Base-by-base conservation (phyloP, 1,140 invertebrate genomes). In the Glomeris maerens region DNA sequence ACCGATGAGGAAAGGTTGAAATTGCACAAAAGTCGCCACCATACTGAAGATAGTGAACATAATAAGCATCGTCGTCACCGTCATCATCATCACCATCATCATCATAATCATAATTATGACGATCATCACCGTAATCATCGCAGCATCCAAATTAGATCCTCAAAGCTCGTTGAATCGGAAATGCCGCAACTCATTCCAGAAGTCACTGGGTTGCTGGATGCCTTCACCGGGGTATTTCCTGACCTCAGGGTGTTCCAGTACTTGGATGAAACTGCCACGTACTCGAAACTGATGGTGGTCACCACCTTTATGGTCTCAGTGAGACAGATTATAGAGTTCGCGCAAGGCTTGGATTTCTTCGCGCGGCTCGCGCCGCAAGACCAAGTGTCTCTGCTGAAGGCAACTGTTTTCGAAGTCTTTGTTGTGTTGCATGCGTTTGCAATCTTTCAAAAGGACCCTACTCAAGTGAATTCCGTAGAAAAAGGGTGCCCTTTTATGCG, bases 1-100 rank as follows among this genome's bases (percentile, higher is more conserved):
- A 59, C 55, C 7, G 59, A 61, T 47, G 57, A 60, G 38, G 59
- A 61, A 38, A 27, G 59, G n/a, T 13, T 57, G 27, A 48, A 55
- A 10, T 29, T 61, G 10, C 40, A 59, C 2, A 56, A 57, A 28
- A 54, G 28, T 23, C 40, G 59, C 45, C 45, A 60, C 50, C 52
- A 57, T 26, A 17, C 17, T 4, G 40, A 10, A 4, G 17, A 21
- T 5, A 25, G 4, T 5, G 17, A 5, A 21, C n/a, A n/a, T n/a
- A n/a, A n/a, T n/a, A n/a, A n/a, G n/a, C n/a, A n/a, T n/a, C n/a
- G n/a, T n/a, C n/a, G n/a, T n/a, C n/a, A n/a, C n/a, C n/a, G n/a
- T n/a, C n/a, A n/a, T n/a, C n/a, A n/a, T n/a, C n/a, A n/a, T n/a
- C n/a, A n/a, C n/a, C n/a, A n/a, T n/a, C n/a, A n/a, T n/a, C n/a